Evolutionary conservation across 1,140 invertebrate species (phyloP).

Genomic region (Lerema accius): DNA sequence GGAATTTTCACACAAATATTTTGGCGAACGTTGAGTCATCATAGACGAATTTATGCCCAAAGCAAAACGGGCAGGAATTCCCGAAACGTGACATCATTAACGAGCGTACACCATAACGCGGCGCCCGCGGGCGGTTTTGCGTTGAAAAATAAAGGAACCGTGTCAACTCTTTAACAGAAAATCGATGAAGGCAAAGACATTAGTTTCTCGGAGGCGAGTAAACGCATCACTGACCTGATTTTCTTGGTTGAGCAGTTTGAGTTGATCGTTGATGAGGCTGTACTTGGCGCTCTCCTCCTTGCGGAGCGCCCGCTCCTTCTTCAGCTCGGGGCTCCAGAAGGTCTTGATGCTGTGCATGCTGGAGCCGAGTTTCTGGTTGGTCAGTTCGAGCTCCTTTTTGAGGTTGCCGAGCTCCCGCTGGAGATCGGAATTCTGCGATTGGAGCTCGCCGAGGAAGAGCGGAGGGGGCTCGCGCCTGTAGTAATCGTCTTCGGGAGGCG

Average conservation of each 20-base stretch:
- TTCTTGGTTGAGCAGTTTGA: slow-evolving; percentile 97
- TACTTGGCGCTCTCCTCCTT: slow-evolving; percentile 99
- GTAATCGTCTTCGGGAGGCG: slow-evolving; percentile 74
- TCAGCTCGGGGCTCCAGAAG: slow-evolving; percentile 99
- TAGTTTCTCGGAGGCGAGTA: slow-evolving; percentile 12
- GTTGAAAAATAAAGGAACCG: slow-evolving; percentile 6
- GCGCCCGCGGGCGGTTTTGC: slow-evolving; percentile 7
- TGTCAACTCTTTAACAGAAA: slow-evolving; percentile 31
- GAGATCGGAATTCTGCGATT: slow-evolving; percentile 96
- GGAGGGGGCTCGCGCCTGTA: slow-evolving; percentile 70
- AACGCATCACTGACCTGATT: slow-evolving; percentile 91
- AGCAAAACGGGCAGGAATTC: no score
- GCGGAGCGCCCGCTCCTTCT: slow-evolving; percentile 97
- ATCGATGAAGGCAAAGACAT: slow-evolving; percentile 33
- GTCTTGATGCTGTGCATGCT: slow-evolving; percentile 99
- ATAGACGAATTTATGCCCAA: no score
- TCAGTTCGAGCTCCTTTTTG: slow-evolving; percentile 97
- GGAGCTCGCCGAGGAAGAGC: slow-evolving; percentile 94
- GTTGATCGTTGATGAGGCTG: slow-evolving; percentile 97
- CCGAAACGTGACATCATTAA: no score
- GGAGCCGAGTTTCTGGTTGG: slow-evolving; percentile 98
- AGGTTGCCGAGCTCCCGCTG: slow-evolving; percentile 98
- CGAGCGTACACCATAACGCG: neutral
- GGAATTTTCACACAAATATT: neutral
- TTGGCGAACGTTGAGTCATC: no score